phyloP scores from a whole-genome alignment of 2,888 invertebrate species.

The Dynastes tityus region DNA sequence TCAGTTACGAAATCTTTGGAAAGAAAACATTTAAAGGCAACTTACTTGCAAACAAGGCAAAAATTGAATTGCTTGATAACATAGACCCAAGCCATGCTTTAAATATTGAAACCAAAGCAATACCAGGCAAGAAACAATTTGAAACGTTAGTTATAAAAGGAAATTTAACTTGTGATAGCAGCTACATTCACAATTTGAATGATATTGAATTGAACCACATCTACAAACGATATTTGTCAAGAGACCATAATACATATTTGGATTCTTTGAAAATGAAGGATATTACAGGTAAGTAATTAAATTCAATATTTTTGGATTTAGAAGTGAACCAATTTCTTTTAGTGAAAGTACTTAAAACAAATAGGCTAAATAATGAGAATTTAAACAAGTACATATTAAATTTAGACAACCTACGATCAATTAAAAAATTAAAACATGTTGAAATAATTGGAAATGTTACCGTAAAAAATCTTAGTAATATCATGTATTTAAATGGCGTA shows the following conservation, averaged over 20 bases:
- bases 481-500: slow-evolving; percentile 59
- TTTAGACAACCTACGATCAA: slow-evolving; percentile 56
- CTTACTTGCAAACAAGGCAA: slow-evolving; percentile 57
- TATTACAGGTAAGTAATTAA: slow-evolving; percentile 45
- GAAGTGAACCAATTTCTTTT: slow-evolving; percentile 50
- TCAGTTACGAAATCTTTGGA: slow-evolving; percentile 61
- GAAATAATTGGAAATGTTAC: slow-evolving; percentile 59
- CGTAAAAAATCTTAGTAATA: slow-evolving; percentile 55
- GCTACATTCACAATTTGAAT: slow-evolving; percentile 36
- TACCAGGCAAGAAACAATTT: slow-evolving; percentile 43
- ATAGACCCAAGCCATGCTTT: slow-evolving; percentile 39
- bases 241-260: slow-evolving; percentile 39
- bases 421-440: slow-evolving; percentile 58
- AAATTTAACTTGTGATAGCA: slow-evolving; percentile 31
- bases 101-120: slow-evolving; percentile 37
- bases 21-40: slow-evolving; percentile 60
- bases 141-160: slow-evolving; percentile 47
- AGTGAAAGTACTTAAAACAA: slow-evolving; percentile 58
- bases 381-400: slow-evolving; percentile 59
- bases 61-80: slow-evolving; percentile 52
- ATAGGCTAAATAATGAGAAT: slow-evolving; percentile 58
- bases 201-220: slow-evolving; percentile 33
- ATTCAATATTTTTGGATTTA: not conserved
- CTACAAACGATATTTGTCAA: slow-evolving; percentile 23
- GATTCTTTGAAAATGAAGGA: slow-evolving; percentile 38